Evolutionary conservation across 2,888 invertebrate species (phyloP), one percentile per base, ranked within the genome.

Genomic region (Caenorhabditis sinica): DNA sequence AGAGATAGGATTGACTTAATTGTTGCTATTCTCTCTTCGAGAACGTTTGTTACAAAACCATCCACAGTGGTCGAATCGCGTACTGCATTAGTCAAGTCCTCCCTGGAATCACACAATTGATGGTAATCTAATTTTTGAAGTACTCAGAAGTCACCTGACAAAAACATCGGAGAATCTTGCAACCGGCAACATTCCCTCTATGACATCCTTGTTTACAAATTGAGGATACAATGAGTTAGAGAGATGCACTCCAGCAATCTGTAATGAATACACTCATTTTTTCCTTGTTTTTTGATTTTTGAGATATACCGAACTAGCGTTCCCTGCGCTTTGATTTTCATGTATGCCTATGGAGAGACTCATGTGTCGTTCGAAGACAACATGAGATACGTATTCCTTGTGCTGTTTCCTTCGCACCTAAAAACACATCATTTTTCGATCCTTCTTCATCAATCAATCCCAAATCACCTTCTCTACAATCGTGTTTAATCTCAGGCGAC

Each of bases 171-270:
- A 85, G 60, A 83, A 88, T 60, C 86, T 61, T 43, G 85, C 83
- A 17, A 86, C 61, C 0, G 83, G 80, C 13, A 77, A n/a, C 58
- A 53, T 66, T 28, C 53, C 33, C 13, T 86, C 86, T 9, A 86
- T 30, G 1, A 63, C 36, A 51, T 88, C 88, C 8, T 79, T 63
- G 58, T 81, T 85, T 28, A 88, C 72, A 49, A 88, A 80, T 2
- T 77, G 82, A 13, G 86, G 77, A 63, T 84, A 81, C 1, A 86
- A 40, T 4, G 74, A 74, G 1, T 83, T 61, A 0, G 86, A 81
- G 1, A 86, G 33, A 51, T 88, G 88, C 4, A 88, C 82, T 36
- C 88, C 88, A 25, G 88, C 86, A 33, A 88, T 85, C 88, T 86
- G 49, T 25, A 82, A 63, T 5, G 5, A 6, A 20, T 49, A n/a